Evolutionary conservation across 1,140 invertebrate genomes (phyloP), one percentile per base, ranked within the genome.

Genomic region (Solen grandis): DNA sequence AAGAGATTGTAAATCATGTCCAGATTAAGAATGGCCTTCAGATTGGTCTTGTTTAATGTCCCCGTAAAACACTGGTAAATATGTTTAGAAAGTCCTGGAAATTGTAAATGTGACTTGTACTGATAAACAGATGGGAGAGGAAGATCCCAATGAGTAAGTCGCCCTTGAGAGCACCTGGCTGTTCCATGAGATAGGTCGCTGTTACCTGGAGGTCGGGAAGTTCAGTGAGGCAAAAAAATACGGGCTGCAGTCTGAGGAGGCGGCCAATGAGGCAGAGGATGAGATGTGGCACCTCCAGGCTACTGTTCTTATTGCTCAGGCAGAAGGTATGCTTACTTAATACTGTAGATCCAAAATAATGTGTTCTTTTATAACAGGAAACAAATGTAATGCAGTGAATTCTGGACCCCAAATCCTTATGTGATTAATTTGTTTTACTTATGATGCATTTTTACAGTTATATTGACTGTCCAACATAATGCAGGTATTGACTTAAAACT

Each of bases 231-330:
- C 92, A 1, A 86, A 87, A 68, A 82, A 87, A 3, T 90, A 88
- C 73, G 92, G 90, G 1, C 85, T 91, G 62, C 87, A 88, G 57
- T 89, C 91, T 10, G 77, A 90, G 72, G 69, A 77, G 16, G 85
- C 87, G 29, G 91, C 91, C 13, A 72, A 86, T 38, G 86, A 89
- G 60, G 88, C 88, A 5, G 62, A 85, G 13, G 91, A 92, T 81
- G 75, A 84, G n/a, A 85, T 86, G 63, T 92, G 92, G 92, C 85
- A 90, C 78, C 82, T 92, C 16, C 91, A 92, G 85, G 90, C 90
- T 22, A 81, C 81, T 1, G 90, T 92, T 25, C 84, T 92, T 0
- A 87, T 92, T 16, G 90, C 90, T 10, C 89, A 91, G 55, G 83
- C 88, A 35, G 83, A 90, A 82, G 89, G 89, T 91, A 69, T 31